Conservation (phyloP, 2,113 vertebrate species). For the Epinephelus cyanopodus region DNA sequence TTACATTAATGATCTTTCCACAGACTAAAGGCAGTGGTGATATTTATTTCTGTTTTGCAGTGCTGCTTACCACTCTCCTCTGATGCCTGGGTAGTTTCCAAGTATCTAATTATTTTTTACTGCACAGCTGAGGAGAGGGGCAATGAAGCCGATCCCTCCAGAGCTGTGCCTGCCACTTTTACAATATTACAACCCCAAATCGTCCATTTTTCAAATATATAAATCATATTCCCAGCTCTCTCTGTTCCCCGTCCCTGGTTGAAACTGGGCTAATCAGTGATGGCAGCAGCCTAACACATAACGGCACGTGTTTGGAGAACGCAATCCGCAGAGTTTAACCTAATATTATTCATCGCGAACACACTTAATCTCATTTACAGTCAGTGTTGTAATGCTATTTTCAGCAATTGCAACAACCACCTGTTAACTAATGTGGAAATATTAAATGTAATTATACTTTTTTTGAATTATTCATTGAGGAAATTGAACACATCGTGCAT, state of each 20-base stretch:
- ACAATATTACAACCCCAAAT: constrained; percentile 43
- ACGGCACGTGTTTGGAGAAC: background rate
- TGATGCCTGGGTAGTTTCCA: constrained; percentile 58
- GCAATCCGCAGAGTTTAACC: background rate
- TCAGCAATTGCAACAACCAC: background rate
- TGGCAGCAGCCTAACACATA: constrained; percentile 4
- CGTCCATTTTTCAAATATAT: constrained; percentile 49
- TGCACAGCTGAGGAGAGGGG: constrained; percentile 52
- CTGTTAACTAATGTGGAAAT: background rate
- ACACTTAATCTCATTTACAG: constrained; percentile 4
- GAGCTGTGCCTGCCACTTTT: constrained; percentile 47
- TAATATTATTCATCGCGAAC: background rate
- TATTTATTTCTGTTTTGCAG: constrained; percentile 31
- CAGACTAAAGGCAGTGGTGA: constrained; percentile 34
- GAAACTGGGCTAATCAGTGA: constrained; percentile 30
- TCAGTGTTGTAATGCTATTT: too few relatives aligned
- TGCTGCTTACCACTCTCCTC: constrained; percentile 31
- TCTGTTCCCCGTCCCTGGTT: constrained; percentile 14
- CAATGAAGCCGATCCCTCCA: constrained; percentile 47
- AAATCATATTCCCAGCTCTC: constrained; percentile 27
- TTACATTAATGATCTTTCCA: constrained; percentile 25
- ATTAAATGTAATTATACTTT: background rate
- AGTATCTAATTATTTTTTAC: constrained; percentile 66
- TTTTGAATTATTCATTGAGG: background rate
- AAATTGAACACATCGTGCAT: background rate